Percentiles rank a stretch among this genome's conserved stretches.
phyloP scores from a whole-genome alignment of 2,113 vertebrate genomes.

The Hiodon tergisus region DNA sequence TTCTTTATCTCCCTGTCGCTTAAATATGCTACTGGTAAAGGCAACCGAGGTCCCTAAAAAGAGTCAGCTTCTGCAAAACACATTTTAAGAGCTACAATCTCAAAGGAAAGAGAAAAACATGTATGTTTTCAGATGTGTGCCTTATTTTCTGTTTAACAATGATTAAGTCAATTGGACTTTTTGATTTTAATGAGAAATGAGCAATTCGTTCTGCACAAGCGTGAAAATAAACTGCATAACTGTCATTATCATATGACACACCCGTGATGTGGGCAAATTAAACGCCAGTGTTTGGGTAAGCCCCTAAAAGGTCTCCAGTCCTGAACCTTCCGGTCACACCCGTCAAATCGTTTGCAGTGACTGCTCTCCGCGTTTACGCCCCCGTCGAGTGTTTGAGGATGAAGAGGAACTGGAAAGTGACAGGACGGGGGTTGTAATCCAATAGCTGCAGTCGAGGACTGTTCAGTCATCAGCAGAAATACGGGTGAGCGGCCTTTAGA shows the following conservation, averaged over 20 bases:
- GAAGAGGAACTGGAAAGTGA: neutral
- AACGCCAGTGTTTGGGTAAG: too few species aligned
- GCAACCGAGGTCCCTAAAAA: too few species aligned
- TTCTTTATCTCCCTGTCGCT: too few species aligned
- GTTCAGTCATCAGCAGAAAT: too few species aligned
- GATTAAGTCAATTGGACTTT: neutral
- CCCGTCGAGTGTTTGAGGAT: neutral
- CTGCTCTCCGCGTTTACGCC: neutral
- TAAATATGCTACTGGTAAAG: too few species aligned
- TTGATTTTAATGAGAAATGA: neutral
- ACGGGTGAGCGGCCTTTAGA: neutral
- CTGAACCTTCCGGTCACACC: neutral
- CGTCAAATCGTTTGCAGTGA: neutral
- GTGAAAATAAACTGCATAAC: neutral
- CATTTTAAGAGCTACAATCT: too few species aligned
- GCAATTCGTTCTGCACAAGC: neutral
- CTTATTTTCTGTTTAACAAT: too few species aligned
- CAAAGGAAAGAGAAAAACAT: too few species aligned
- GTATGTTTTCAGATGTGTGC: too few species aligned
- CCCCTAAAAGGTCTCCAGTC: too few species aligned
- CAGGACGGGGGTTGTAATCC: neutral
- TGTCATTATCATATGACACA: neutral
- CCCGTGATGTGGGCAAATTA: neutral
- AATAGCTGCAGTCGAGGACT: neutral
- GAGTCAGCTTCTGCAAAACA: too few species aligned